phyloP scores from a whole-genome alignment of 2,113 vertebrate genomes.

The Anhinga rufa region DNA sequence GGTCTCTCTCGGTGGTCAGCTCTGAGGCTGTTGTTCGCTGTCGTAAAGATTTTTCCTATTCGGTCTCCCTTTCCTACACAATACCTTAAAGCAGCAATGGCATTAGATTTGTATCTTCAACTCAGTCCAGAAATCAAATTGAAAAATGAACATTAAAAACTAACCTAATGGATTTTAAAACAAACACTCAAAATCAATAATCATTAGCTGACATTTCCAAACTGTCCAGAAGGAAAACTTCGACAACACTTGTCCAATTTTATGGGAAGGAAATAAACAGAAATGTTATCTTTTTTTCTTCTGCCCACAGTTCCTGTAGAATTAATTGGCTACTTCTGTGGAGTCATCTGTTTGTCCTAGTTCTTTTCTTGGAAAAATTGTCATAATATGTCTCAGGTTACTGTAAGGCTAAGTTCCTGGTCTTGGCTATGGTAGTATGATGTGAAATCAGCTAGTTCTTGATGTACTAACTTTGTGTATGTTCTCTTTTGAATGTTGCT shows the following conservation, averaged over 20 bases:
- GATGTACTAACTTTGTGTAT: not conserved
- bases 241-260: not conserved
- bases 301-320: not conserved
- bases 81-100: not conserved
- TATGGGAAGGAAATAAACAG: not conserved
- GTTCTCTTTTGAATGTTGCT: not conserved
- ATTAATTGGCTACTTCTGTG: not conserved
- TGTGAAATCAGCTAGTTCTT: not conserved
- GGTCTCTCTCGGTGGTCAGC: not conserved
- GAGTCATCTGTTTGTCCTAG: not conserved
- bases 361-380: not conserved
- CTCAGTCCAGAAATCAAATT: not conserved
- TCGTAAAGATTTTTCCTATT: not conserved
- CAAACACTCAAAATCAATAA: not conserved
- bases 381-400: not conserved
- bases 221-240: not conserved
- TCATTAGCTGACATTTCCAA: not conserved
- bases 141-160: not conserved
- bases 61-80: not conserved
- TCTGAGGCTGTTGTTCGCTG: not conserved
- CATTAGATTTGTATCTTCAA: not conserved
- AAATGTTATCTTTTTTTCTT: not conserved
- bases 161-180: not conserved
- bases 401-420: not conserved
- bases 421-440: not conserved